These are phyloP conservation scores for Elanoides forficatus DNA, from an alignment of 2,113 vertebrate genomes.

Conservation along the genomic window DNA sequence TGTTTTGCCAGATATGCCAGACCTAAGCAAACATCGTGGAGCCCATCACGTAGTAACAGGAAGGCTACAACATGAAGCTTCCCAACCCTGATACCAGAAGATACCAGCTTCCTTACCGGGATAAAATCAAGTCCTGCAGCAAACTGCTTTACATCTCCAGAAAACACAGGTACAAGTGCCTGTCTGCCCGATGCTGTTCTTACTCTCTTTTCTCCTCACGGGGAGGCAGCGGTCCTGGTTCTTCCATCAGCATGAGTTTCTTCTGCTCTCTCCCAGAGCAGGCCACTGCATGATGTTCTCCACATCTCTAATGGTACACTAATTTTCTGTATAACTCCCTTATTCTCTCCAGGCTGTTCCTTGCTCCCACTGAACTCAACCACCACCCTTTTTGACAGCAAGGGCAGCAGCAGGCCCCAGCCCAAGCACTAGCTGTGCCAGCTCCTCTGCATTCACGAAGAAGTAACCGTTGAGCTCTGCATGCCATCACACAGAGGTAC, in stretches of 20 bases:
- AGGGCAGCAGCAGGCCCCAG: neutral
- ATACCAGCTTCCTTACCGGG: neutral
- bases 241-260: neutral
- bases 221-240: neutral
- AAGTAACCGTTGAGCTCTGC: neutral
- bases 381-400: neutral
- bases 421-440: neutral
- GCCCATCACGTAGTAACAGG: neutral
- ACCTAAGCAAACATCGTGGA: neutral
- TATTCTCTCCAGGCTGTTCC: neutral
- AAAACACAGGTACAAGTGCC: neutral
- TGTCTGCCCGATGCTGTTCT: neutral
- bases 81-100: neutral
- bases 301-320: neutral
- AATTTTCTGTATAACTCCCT: neutral
- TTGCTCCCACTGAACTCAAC: neutral
- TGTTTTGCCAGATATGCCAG: neutral
- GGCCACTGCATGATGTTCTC: neutral
- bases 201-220: fast-evolving
- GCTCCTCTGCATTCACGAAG: neutral
- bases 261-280: neutral
- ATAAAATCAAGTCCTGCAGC: neutral
- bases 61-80: neutral
- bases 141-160: neutral
- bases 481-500: neutral